These are phyloP conservation scores for Torymus texanus DNA, from an alignment of 2,888 invertebrate species.

Conservation along the genomic window DNA sequence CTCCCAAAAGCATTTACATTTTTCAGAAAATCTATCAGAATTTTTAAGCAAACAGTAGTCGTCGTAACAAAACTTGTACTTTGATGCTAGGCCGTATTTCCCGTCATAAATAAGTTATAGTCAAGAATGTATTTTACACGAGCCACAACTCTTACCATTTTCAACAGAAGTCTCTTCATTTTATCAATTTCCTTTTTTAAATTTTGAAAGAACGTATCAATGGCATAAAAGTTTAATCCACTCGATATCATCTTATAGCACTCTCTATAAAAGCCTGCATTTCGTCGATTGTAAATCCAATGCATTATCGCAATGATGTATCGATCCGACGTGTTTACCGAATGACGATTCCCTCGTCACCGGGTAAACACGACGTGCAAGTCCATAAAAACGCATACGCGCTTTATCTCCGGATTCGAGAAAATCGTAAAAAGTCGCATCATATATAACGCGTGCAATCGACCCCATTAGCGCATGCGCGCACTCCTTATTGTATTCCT, in stretches of 20 bases:
- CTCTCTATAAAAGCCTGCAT: background rate
- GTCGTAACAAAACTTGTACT: no score
- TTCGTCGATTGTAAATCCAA: conserved; percentile 7
- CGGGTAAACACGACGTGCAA: no score
- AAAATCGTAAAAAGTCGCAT: conserved; percentile 28
- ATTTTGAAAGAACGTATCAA: no score
- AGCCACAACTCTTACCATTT: no score
- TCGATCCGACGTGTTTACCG: conserved; percentile 22
- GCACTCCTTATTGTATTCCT: conserved; percentile 19
- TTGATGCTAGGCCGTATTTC: no score
- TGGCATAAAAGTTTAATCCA: no score
- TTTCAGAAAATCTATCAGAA: no score
- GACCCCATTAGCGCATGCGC: conserved; percentile 5
- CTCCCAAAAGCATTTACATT: background rate
- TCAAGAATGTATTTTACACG: no score
- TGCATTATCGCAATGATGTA: conserved; percentile 10
- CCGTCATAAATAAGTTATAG: no score
- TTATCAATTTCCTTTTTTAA: no score
- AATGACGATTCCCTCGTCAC: background rate
- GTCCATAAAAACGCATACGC: background rate
- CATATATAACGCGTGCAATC: background rate
- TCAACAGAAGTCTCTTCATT: no score
- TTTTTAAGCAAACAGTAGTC: no score
- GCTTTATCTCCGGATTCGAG: conserved; percentile 34
- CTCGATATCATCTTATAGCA: conserved; percentile 12